phyloP scores from a whole-genome alignment of 2,888 invertebrate species.

The Polymixis flavicincta region DNA sequence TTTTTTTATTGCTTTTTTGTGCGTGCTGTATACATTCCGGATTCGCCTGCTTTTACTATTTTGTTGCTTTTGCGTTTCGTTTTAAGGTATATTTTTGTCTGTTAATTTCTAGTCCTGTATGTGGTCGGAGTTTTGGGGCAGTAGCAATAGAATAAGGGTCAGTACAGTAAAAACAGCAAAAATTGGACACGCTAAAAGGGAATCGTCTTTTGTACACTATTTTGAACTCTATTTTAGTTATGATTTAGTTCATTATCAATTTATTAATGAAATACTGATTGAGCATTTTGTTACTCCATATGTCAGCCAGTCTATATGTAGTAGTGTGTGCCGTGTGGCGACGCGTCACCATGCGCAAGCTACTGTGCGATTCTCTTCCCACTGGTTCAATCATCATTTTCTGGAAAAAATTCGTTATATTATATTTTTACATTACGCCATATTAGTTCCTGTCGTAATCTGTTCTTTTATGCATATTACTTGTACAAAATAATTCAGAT shows the following conservation, averaged over 20 bases:
- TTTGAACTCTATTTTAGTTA: conserved; percentile 1
- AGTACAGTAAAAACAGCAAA: neutral
- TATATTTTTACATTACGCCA: too few relatives aligned
- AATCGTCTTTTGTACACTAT: neutral
- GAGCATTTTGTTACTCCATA: too few relatives aligned
- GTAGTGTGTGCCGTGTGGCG: too few relatives aligned
- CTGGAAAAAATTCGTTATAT: too few relatives aligned
- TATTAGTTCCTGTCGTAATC: too few relatives aligned
- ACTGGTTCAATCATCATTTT: too few relatives aligned
- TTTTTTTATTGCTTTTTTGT: conserved; percentile 13
- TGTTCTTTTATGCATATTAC: too few relatives aligned
- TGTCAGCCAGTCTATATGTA: too few relatives aligned
- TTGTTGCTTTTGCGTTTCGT: conserved; percentile 38
- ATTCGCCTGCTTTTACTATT: conserved; percentile 54
- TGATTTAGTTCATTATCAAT: neutral
- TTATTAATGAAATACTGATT: neutral
- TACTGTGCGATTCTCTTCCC: too few relatives aligned
- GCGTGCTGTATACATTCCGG: conserved; percentile 61
- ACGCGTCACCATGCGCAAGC: too few relatives aligned
- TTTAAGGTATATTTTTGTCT: conserved; percentile 53
- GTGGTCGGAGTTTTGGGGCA: conserved; percentile 21
- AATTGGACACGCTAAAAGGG: neutral
- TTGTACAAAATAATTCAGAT: too few relatives aligned
- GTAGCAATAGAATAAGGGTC: neutral
- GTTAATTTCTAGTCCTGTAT: conserved; percentile 47